phyloP scores from a whole-genome alignment of 2,888 invertebrate genomes.

The Alloscopus bannaensis region DNA sequence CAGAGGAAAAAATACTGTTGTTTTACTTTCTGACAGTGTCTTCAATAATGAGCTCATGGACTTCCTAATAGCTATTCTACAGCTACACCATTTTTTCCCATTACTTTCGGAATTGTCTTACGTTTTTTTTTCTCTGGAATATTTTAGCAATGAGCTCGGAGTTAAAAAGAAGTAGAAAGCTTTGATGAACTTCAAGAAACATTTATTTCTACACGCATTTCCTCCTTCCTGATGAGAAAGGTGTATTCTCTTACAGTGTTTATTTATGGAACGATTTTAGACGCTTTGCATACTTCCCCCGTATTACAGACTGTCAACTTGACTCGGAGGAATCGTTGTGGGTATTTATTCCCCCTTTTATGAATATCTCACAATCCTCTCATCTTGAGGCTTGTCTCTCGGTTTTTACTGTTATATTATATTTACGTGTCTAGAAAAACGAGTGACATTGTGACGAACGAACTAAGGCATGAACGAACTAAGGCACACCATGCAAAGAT shows the following conservation, averaged over 20 bases:
- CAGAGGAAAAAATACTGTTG: background rate
- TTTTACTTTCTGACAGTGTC: background rate
- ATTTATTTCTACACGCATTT: background rate
- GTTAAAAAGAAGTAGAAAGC: slow-evolving; percentile 17
- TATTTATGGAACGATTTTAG: slow-evolving; percentile 68
- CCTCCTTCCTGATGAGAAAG: background rate
- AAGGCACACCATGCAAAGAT: too few species aligned
- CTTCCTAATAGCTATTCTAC: background rate
- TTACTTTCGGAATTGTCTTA: background rate
- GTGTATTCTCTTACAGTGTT: slow-evolving; percentile 53
- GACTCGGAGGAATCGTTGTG: slow-evolving; percentile 34
- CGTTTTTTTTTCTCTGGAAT: slow-evolving; percentile 15
- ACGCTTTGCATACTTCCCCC: slow-evolving; percentile 29
- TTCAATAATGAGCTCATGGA: slow-evolving; percentile 17
- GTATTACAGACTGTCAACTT: slow-evolving; percentile 25
- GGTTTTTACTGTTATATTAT: too few species aligned
- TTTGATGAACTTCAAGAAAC: slow-evolving; percentile 16
- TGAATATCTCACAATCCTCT: slow-evolving; percentile 1
- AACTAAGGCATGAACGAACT: slow-evolving; percentile 26
- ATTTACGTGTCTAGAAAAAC: too few species aligned
- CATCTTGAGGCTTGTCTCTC: slow-evolving; percentile 1
- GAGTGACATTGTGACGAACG: slow-evolving; percentile 34
- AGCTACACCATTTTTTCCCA: background rate
- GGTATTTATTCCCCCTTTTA: background rate
- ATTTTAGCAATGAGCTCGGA: slow-evolving; percentile 61